Conservation (phyloP, 2,888 invertebrate genomes). For the Notocelia uddmanniana region DNA sequence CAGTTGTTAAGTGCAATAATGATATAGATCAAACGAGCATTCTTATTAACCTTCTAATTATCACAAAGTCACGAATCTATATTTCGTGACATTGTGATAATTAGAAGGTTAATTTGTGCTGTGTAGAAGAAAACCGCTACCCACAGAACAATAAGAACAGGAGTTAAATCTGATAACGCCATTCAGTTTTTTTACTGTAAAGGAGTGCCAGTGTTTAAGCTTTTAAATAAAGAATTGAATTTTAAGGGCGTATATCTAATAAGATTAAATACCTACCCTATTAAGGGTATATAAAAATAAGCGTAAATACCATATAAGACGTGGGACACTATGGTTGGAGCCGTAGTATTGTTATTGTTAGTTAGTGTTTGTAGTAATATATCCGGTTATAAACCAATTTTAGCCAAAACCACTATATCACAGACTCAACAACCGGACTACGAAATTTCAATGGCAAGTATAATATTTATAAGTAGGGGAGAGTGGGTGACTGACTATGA, state of each 20-base stretch:
- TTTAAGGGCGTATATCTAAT: too few relatives aligned
- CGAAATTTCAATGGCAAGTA: conserved; percentile 74
- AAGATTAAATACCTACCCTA: too few relatives aligned
- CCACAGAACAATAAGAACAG: conserved; percentile 44
- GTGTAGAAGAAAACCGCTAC: conserved; percentile 17
- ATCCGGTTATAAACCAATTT: background rate
- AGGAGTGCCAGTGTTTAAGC: conserved; percentile 14
- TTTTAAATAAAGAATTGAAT: background rate
- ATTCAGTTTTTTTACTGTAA: conserved; percentile 10
- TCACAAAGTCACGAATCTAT: too few relatives aligned
- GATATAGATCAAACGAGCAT: too few relatives aligned
- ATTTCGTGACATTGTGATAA: background rate
- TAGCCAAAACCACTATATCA: background rate
- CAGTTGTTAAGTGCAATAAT: too few relatives aligned
- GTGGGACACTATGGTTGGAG: conserved; percentile 26
- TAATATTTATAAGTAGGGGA: too few relatives aligned
- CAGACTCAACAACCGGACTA: conserved; percentile 49
- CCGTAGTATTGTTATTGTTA: conserved; percentile 24
- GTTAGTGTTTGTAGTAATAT: conserved; percentile 11
- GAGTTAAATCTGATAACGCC: conserved; percentile 27
- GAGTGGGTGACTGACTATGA: too few relatives aligned
- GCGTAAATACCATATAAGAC: background rate
- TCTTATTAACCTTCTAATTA: too few relatives aligned
- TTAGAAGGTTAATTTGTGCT: conserved; percentile 10
- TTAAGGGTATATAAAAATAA: too few relatives aligned